Evolutionary conservation across 2,797 vertebrate species (phyloP), one percentile per base, ranked within the genome.

Genomic region (Macrochelys suwanniensis): DNA sequence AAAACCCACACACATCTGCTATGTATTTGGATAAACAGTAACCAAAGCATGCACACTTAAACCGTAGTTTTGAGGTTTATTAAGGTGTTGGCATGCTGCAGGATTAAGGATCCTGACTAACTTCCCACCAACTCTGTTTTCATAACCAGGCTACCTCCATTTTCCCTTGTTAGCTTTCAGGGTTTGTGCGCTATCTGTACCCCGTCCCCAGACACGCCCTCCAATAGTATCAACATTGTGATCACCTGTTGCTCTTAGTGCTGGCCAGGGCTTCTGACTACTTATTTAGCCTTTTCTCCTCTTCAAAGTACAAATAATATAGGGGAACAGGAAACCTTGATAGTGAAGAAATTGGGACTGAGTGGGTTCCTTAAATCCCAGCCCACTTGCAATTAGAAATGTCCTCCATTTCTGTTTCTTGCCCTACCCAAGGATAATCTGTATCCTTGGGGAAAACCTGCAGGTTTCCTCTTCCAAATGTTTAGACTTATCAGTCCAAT

Each of bases 381-480:
- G 37, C 31, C 9, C 12, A 31, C 15, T 77, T 47, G 74, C 13
- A 77, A 49, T 85, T 71, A 50, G 81, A 86, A n/a, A 78, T 92
- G 82, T n/a, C 28, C 28, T 6, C n/a, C 16, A 45, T 80, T 57
- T 95, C 23, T 28, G 89, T 0, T 90, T 96, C 91, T 88, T 93
- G 92, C 21, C 13, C 21, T 74, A 3, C 4, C 13, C 10, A 80
- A 77, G 71, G 74, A 45, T 53, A 19, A 42, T 10, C 31, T n/a
- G 47, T 19, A 57, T 74, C 45, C 11, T 49, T 81, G 50, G 47
- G 80, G 93, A 90, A 31, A 56, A 81, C 9, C 42, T 84, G 5
- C n/a, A 26, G 47, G 90, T 92, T 86, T 95, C 79, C 92, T 94
- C 42, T 81, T 87, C 90, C 82, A 86, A 45, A 86, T 89, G 16